phyloP scores from a whole-genome alignment of 2,113 vertebrate species.

The Gavia stellata region DNA sequence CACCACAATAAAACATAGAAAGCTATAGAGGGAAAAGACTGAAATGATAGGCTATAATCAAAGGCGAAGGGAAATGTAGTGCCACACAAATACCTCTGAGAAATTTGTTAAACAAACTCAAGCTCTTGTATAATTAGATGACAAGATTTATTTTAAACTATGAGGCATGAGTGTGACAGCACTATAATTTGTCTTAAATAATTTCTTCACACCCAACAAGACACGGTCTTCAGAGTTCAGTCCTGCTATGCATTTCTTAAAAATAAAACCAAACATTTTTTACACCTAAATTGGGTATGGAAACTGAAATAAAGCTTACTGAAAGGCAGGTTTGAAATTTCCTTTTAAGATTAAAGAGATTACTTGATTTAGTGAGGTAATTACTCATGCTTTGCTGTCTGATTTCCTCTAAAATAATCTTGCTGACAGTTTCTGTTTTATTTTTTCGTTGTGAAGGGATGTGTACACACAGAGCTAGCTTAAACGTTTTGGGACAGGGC shows the following conservation, averaged over 20 bases:
- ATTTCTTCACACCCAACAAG: conserved; percentile 62
- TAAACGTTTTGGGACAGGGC: background rate
- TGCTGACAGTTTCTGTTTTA: background rate
- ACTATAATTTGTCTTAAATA: conserved; percentile 72
- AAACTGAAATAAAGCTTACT: conserved; percentile 43
- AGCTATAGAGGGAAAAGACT: background rate
- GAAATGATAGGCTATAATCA: conserved; percentile 46
- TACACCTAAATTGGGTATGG: conserved; percentile 47
- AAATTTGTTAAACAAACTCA: conserved; percentile 69
- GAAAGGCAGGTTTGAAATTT: conserved; percentile 46
- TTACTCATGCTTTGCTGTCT: conserved; percentile 59
- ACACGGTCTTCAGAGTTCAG: conserved; percentile 45
- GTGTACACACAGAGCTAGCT: background rate
- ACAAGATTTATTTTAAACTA: conserved; percentile 72
- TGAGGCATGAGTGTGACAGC: conserved; percentile 66
- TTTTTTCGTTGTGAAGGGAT: background rate
- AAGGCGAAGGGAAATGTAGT: background rate
- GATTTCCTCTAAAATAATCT: conserved; percentile 43
- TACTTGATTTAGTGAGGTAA: conserved; percentile 57
- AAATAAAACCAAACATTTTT: conserved; percentile 39
- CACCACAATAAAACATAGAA: background rate
- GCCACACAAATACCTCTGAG: conserved; percentile 31
- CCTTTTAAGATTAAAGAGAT: conserved; percentile 54
- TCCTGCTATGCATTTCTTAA: conserved; percentile 23
- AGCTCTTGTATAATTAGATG: conserved; percentile 71